Evolutionary conservation across 2,797 vertebrate genomes (phyloP), one percentile per base, ranked within the genome.

Genomic region (Microcaecilia unicolor): DNA sequence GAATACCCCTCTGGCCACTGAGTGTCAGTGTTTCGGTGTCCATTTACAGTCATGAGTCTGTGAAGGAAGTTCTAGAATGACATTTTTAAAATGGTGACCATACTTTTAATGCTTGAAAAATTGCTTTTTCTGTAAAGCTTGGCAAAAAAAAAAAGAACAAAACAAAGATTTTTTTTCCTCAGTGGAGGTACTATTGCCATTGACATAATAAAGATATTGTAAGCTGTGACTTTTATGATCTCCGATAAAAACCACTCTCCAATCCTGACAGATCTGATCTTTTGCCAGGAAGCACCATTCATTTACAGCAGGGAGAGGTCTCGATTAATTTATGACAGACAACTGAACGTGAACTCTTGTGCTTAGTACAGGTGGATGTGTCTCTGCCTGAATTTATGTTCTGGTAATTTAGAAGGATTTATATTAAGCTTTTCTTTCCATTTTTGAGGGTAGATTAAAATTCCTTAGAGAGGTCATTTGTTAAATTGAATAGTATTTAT

Each of bases 51-150:
- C 55, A 61, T 57, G 67, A 61, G 46, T 64, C 61, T 71, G 74
- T 58, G 62, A 70, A 74, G 70, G 67, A 72, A 70, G 61, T 76
- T 42, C 28, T 35, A 58, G 76, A 75, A 75, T 78, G 71, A 68
- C 72, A 70, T 78, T 79, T 76, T 80, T 70, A 67, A 54, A 54
- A 69, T 71, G 60, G 68, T 67, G 78, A 71, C 74, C 68, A 48
- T 70, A 65, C 72, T 69, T 65, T 70, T 65, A 64, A 65, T 64
- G 16, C 54, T 51, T 57, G 78, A 51, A 48, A 80, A 82, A 85
- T 84, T 81, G 70, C 76, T 80, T 81, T 80, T 81, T 80, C 71
- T 61, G 68, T 74, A 81, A 73, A 76, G 76, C 74, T 78, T 59
- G 63, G 71, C 62, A 72, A 69, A 69, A n/a, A 69, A 69, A n/a